These are phyloP conservation scores for Epinotia nisella DNA, from an alignment of 2,888 invertebrate genomes.

Conservation along the genomic window DNA sequence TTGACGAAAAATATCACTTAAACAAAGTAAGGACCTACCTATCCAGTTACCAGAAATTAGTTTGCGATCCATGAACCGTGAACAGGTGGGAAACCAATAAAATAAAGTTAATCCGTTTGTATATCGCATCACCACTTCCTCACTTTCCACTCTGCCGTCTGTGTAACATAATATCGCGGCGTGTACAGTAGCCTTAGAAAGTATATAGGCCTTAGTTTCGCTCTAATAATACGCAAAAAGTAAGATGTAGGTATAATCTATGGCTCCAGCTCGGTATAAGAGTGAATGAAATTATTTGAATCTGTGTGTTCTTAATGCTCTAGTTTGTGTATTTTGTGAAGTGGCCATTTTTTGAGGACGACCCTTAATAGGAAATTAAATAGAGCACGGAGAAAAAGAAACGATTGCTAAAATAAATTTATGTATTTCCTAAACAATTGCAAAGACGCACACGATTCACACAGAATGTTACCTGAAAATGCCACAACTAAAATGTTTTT, in stretches of 20 bases:
- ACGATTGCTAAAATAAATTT: too few relatives aligned
- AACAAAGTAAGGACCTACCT: slow-evolving; percentile 44
- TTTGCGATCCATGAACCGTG: slow-evolving; percentile 62
- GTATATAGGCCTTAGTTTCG: slow-evolving; percentile 40
- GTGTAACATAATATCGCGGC: slow-evolving; percentile 30
- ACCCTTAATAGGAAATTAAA: too few relatives aligned
- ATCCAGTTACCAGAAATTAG: slow-evolving; percentile 64
- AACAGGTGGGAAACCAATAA: slow-evolving; percentile 72
- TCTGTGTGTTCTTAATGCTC: too few relatives aligned
- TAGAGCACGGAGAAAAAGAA: too few relatives aligned
- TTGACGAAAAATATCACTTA: neutral
- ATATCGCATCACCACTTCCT: slow-evolving; percentile 47
- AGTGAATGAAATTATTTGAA: neutral
- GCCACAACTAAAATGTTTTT: too few relatives aligned
- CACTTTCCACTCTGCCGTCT: slow-evolving; percentile 38
- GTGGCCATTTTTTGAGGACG: too few relatives aligned
- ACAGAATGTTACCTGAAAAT: too few relatives aligned
- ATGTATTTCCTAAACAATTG: too few relatives aligned
- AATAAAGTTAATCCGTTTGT: slow-evolving; percentile 69
- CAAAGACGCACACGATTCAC: too few relatives aligned
- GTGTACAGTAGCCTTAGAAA: slow-evolving; percentile 32
- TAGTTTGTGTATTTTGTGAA: too few relatives aligned
- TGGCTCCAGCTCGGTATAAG: neutral
- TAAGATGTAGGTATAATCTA: neutral
- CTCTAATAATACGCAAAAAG: slow-evolving; percentile 32